These are phyloP conservation scores for Haliaeetus albicilla DNA, from an alignment of 2,797 vertebrate genomes.

Conservation along the genomic window DNA sequence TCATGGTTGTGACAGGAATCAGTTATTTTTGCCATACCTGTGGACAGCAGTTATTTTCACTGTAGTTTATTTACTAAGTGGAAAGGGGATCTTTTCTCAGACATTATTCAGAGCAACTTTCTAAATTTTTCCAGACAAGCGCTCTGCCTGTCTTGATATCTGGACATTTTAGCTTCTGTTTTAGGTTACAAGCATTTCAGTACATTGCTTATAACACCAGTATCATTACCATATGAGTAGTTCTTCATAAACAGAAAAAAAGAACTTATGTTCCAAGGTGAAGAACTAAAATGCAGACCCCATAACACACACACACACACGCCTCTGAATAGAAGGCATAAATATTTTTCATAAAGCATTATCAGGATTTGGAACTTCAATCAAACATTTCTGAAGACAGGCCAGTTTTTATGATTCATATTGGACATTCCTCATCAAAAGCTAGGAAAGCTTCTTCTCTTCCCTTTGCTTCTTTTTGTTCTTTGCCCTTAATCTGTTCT, in stretches of 20 bases:
- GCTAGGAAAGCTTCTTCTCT: neutral
- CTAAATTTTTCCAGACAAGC: neutral
- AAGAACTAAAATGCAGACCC: neutral
- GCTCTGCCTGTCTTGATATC: neutral
- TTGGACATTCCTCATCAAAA: neutral
- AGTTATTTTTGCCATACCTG: slow-evolving; percentile 2
- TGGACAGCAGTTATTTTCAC: slow-evolving; percentile 1
- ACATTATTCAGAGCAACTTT: neutral
- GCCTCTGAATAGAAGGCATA: neutral
- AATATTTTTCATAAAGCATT: neutral
- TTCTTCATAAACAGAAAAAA: neutral
- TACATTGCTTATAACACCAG: neutral
- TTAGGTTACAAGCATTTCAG: neutral
- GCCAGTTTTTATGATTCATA: neutral
- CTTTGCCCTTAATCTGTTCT: neutral
- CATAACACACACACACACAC: neutral
- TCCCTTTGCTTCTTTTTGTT: neutral
- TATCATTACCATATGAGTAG: neutral
- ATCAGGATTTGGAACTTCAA: neutral
- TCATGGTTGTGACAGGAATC: neutral
- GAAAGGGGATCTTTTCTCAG: neutral
- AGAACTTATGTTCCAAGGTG: neutral
- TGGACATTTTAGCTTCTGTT: neutral
- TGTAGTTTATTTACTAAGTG: neutral
- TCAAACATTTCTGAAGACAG: neutral